Conservation (phyloP, 2,888 invertebrate genomes). For the Pachymerium ferrugineum region DNA sequence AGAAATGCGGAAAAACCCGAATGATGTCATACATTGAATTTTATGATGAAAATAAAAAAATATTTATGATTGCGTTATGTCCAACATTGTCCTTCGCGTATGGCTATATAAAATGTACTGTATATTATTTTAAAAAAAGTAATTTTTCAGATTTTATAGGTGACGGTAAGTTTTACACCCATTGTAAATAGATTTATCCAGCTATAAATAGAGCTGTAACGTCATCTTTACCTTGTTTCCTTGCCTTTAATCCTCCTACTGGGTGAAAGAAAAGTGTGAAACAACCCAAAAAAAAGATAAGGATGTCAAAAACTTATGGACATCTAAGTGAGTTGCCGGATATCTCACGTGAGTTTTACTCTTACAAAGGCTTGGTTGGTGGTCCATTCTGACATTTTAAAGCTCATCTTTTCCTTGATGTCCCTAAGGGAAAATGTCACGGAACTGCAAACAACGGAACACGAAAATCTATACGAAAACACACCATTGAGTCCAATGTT, state of each 20-base stretch:
- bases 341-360: neutral
- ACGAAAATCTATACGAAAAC: constrained; percentile 19
- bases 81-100: too few species aligned
- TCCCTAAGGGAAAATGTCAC: constrained; percentile 3
- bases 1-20: neutral
- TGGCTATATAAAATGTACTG: too few species aligned
- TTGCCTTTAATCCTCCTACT: too few species aligned
- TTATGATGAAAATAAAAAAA: neutral
- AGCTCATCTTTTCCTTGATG: neutral
- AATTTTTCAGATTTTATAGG: too few species aligned
- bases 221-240: too few species aligned
- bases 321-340: neutral
- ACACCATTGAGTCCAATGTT: too few species aligned
- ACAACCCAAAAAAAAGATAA: neutral
- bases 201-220: too few species aligned
- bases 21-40: neutral
- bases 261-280: neutral
- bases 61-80: too few species aligned
- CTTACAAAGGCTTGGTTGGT: neutral
- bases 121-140: too few species aligned
- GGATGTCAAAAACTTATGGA: neutral
- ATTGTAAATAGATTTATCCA: too few species aligned
- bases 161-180: too few species aligned
- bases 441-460: neutral
- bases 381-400: constrained; percentile 7